Base-by-base conservation (phyloP, 2,888 invertebrate species). In the Odontocolon sp. region DNA sequence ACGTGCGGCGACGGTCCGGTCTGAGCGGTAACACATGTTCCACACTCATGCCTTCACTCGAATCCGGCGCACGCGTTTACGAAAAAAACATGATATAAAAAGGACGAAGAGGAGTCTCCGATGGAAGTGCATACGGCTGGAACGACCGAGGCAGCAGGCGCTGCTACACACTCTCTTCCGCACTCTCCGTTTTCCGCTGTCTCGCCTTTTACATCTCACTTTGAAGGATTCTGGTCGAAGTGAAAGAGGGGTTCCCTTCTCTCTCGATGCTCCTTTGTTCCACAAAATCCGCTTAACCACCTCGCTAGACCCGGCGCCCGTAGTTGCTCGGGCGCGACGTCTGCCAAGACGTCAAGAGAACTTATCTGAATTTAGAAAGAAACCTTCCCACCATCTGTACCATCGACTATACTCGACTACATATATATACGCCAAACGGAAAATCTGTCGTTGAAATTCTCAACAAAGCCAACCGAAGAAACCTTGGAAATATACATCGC, bases 161-260 rank as follows among this genome's bases (percentile, higher is more conserved):
- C 28, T 11, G 54, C 18, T 9, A 9, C 8, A 6, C 31, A 54
- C 16, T n/a, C n/a, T n/a, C 47, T 33, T 36, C 14, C 4, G 47
- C 61, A 42, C 77, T 78, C 77, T 81, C 74, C 82, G 73, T 82
- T 75, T 59, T 80, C 76, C 82, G 72, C 80, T 72, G 64, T 78
- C 78, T 74, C 74, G 73, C 78, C 47, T 67, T 66, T 81, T 78
- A 81, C 78, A 79, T 83, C 82, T 83, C 75, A 84, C 82, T 82
- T 79, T 50, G 75, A 68, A 75, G 50, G 76, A 68, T 67, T 59
- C 64, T 57, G 57, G 54, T 14, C 9, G 11, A 50, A 64, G 68
- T 33, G 56, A 68, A 64, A 36, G 54, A 57, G 66, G 11, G 16
- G 38, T 21, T 16, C 42, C 28, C 36, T 16, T 14, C 18, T 54